phyloP scores from a whole-genome alignment of 2,888 invertebrate species.

The Leptura quadrifasciata region DNA sequence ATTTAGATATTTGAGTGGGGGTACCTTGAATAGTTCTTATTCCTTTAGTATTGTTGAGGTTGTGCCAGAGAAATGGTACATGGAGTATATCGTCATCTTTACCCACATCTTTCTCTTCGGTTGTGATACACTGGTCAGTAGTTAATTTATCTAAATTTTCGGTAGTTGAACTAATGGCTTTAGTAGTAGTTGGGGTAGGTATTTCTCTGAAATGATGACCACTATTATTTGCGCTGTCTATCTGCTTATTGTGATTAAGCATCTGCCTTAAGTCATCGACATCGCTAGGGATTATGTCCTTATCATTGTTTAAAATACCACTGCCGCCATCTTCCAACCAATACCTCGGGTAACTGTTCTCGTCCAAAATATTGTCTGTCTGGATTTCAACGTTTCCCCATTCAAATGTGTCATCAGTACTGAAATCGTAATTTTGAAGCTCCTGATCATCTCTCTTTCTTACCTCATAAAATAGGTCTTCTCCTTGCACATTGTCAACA shows the following conservation, averaged over 20 bases:
- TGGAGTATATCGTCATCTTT: conserved; percentile 18
- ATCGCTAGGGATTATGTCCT: not conserved
- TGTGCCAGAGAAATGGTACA: conserved; percentile 30
- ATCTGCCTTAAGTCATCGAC: not conserved
- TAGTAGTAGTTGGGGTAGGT: not conserved
- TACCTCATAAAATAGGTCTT: not conserved
- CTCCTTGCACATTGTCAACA: conserved; percentile 36
- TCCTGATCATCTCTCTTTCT: not conserved
- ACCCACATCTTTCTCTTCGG: not conserved
- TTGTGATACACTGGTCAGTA: conserved; percentile 12
- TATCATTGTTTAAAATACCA: not conserved
- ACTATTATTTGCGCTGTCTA: not conserved
- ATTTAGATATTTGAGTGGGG: no score
- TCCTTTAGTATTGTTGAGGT: conserved; percentile 5
- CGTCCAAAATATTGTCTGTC: not conserved
- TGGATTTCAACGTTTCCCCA: not conserved
- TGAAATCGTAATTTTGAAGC: not conserved
- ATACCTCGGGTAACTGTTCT: not conserved
- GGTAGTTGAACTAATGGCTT: not conserved
- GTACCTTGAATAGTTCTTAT: conserved; percentile 33
- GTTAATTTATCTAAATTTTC: not conserved
- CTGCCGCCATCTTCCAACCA: not conserved
- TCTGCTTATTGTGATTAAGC: not conserved
- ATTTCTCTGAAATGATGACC: not conserved
- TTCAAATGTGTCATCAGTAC: not conserved